phyloP scores from a whole-genome alignment of 2,888 invertebrate species.

The Brachyptera risi region DNA sequence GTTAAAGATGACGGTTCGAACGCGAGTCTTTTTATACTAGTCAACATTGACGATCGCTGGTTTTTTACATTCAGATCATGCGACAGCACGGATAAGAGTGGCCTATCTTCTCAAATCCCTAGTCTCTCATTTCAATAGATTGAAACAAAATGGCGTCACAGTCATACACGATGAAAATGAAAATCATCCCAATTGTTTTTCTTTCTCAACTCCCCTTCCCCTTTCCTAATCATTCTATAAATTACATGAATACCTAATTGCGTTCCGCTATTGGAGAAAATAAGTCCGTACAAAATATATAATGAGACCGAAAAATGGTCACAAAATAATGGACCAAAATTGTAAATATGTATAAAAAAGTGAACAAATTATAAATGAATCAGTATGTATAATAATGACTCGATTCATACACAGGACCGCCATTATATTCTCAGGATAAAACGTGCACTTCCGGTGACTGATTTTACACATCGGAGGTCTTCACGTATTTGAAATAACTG shows the following conservation, averaged over 20 bases:
- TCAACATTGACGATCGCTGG: too few relatives aligned
- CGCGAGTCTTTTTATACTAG: too few relatives aligned
- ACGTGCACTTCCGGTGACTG: too few relatives aligned
- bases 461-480: too few relatives aligned
- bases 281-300: background rate
- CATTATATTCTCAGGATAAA: too few relatives aligned
- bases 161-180: background rate
- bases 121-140: constrained; percentile 58
- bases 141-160: constrained; percentile 50
- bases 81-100: too few relatives aligned
- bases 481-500: too few relatives aligned
- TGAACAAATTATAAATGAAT: constrained; percentile 2
- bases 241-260: too few relatives aligned
- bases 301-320: background rate
- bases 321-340: background rate
- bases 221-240: background rate
- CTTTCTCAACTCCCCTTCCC: background rate
- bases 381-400: background rate
- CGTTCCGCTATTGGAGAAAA: background rate
- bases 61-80: too few relatives aligned
- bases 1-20: too few relatives aligned
- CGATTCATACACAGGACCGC: too few relatives aligned
- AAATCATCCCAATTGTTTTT: background rate
- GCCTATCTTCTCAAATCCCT: constrained; percentile 38
- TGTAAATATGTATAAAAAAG: background rate